Evolutionary conservation across 2,113 vertebrate genomes (phyloP).

Genomic region (Nothoprocta pentlandii): DNA sequence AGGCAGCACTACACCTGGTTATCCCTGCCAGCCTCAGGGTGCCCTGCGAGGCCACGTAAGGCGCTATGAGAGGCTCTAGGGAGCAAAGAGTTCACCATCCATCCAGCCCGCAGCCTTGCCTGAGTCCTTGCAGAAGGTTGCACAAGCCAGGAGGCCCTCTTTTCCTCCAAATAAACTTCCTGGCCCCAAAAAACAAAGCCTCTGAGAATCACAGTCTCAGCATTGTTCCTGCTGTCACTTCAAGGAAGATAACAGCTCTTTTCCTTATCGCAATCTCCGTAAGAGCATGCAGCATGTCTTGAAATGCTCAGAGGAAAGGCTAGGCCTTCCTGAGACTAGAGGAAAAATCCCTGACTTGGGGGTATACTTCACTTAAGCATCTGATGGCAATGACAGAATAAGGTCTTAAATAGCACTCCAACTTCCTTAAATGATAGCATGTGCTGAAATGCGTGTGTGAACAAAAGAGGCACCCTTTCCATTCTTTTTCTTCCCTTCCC

Average conservation of each 20-base stretch:
- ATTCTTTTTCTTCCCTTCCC: neutral
- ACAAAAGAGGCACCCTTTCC: neutral
- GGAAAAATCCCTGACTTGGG: slow-evolving; percentile 39
- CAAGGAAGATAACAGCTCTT: neutral
- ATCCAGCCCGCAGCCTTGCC: accelerated
- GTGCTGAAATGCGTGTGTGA: neutral
- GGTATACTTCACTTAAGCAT: neutral
- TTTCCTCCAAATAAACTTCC: slow-evolving; percentile 43
- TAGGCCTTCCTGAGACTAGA: slow-evolving; percentile 60
- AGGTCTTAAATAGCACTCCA: neutral
- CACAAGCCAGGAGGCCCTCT: neutral
- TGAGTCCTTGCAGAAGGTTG: neutral
- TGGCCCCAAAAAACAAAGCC: neutral
- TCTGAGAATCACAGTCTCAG: neutral
- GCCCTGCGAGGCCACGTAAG: neutral
- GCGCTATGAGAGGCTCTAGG: neutral
- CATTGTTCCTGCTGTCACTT: slow-evolving; percentile 35
- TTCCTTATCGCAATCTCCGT: slow-evolving; percentile 41
- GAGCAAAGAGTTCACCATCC: neutral
- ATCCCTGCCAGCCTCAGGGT: too few species aligned
- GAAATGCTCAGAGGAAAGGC: slow-evolving; percentile 41
- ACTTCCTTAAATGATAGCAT: slow-evolving; percentile 58
- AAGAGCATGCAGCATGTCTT: neutral
- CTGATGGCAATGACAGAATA: slow-evolving; percentile 47
- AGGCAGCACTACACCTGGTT: neutral